Evolutionary conservation across 2,797 vertebrate species (phyloP).

Genomic region (Delichon dasypus): DNA sequence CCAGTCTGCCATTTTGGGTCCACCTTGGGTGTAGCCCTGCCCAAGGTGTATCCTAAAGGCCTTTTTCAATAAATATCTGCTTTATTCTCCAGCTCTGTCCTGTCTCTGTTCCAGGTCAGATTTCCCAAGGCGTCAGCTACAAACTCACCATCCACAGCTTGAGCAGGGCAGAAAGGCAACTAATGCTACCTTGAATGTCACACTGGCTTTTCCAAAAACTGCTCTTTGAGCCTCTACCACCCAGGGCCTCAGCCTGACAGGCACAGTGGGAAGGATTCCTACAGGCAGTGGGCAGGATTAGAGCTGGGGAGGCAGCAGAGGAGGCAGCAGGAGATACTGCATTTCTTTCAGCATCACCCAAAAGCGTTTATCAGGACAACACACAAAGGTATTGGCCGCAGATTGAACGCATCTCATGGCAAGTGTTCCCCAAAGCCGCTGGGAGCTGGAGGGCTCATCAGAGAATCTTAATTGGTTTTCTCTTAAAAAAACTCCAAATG

Average conservation of each 20-base stretch:
- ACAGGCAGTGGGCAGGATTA: not conserved
- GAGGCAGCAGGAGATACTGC: not conserved
- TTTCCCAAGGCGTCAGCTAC: not conserved
- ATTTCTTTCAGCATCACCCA: conserved; percentile 5
- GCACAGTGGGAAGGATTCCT: not conserved
- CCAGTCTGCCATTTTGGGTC: no score
- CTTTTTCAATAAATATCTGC: no score
- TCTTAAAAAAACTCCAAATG: conserved; percentile 28
- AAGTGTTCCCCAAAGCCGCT: not conserved
- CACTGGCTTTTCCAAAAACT: not conserved
- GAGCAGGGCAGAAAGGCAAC: not conserved
- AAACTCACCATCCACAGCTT: rapidly evolving
- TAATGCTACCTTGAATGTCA: not conserved
- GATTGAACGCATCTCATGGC: not conserved
- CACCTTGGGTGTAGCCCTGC: no score
- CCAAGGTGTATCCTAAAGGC: no score
- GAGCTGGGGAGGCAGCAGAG: not conserved
- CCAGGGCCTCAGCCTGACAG: not conserved
- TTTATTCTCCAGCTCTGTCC: no score
- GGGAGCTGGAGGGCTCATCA: conserved; percentile 49
- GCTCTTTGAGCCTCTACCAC: not conserved
- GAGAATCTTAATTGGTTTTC: conserved; percentile 60
- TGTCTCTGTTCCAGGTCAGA: no score
- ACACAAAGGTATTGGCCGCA: conserved; percentile 31
- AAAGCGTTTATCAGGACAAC: conserved; percentile 36